Percentiles rank a stretch among this genome's conserved stretches.
These are phyloP conservation scores for Leptopilina syphax DNA, from an alignment of 2,888 invertebrate species.

Conservation along the genomic window DNA sequence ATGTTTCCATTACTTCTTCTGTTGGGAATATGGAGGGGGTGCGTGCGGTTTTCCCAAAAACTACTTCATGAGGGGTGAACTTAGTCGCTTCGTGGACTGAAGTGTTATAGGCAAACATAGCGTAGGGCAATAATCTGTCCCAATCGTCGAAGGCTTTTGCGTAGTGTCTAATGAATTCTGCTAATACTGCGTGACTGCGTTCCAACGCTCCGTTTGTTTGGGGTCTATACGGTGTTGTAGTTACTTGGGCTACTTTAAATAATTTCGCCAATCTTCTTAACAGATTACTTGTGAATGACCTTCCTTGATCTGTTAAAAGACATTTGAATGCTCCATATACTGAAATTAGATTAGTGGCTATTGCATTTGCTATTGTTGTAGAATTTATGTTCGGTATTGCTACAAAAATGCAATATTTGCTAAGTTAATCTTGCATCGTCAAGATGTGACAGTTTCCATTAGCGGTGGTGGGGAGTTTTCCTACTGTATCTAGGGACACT, in stretches of 20 bases:
- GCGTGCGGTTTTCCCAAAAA: conserved; percentile 27
- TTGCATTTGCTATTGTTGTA: background rate
- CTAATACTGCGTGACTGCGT: conserved; percentile 48
- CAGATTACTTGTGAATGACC: conserved; percentile 49
- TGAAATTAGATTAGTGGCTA: background rate
- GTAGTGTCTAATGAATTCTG: conserved; percentile 51
- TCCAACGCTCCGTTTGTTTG: conserved; percentile 51
- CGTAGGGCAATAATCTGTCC: conserved; percentile 48
- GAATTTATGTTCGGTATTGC: background rate
- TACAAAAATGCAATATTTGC: background rate
- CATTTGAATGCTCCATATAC: background rate
- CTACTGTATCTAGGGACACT: no score
- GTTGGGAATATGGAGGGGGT: background rate
- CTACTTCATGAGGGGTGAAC: conserved; percentile 44
- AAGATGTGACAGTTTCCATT: background rate
- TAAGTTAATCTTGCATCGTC: background rate
- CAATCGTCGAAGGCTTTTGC: conserved; percentile 42
- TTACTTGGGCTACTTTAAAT: conserved; percentile 45
- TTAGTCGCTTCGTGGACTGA: conserved; percentile 43
- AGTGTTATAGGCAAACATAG: conserved; percentile 48
- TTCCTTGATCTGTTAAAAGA: conserved; percentile 52
- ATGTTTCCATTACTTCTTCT: background rate
- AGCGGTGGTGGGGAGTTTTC: background rate
- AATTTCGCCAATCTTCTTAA: conserved; percentile 45
- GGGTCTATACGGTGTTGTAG: conserved; percentile 47